phyloP scores from a whole-genome alignment of 2,888 invertebrate species.

The Pantelozetes paolii region DNA sequence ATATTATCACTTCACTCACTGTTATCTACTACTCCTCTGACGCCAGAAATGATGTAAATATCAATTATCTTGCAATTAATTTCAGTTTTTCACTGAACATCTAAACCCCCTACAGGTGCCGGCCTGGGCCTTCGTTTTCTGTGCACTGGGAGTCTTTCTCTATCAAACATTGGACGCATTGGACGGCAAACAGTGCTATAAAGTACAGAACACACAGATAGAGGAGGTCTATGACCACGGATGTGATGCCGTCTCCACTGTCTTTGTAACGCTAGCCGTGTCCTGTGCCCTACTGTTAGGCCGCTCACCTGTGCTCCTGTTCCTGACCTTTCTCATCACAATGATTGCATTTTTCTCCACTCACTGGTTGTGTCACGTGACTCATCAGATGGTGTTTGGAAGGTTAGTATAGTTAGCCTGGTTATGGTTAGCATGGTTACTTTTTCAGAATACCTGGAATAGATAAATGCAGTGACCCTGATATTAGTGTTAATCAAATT shows the following conservation, averaged over 20 bases:
- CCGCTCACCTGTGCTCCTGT: slow-evolving; percentile 84
- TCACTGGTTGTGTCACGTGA: slow-evolving; percentile 47
- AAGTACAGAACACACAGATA: slow-evolving; percentile 86
- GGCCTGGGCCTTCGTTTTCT: slow-evolving; percentile 84
- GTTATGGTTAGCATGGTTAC: too few relatives aligned
- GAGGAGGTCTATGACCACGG: slow-evolving; percentile 99
- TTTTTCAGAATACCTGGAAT: too few relatives aligned
- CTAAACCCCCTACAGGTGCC: slow-evolving; percentile 69
- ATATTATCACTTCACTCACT: slow-evolving; percentile 84
- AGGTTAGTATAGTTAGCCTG: too few relatives aligned
- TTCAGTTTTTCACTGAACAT: not conserved
- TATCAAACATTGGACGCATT: slow-evolving; percentile 98
- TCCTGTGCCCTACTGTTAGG: slow-evolving; percentile 90
- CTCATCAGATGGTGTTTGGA: slow-evolving; percentile 61
- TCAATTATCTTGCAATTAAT: too few relatives aligned
- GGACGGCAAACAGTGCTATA: slow-evolving; percentile 96
- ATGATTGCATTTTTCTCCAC: slow-evolving; percentile 47
- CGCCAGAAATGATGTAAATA: slow-evolving; percentile 77
- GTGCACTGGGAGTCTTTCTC: slow-evolving; percentile 86
- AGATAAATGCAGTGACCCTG: too few relatives aligned
- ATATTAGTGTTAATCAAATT: not conserved
- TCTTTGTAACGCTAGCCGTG: slow-evolving; percentile 89
- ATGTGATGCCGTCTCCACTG: slow-evolving; percentile 93
- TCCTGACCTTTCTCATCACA: slow-evolving; percentile 53
- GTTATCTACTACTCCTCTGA: slow-evolving; percentile 90